phyloP scores from a whole-genome alignment of 2,888 invertebrate species.

The Achlya flavicornis region DNA sequence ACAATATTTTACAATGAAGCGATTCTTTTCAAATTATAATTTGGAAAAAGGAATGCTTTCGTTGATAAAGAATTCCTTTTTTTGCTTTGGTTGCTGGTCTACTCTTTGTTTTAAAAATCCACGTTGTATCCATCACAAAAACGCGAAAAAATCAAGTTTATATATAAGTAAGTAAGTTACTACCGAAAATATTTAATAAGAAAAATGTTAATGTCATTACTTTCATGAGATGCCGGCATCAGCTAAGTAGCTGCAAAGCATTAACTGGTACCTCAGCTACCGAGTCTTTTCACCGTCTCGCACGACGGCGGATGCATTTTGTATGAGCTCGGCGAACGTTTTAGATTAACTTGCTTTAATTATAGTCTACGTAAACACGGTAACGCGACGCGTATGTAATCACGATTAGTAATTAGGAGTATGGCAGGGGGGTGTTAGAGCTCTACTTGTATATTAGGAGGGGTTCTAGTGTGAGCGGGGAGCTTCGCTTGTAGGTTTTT shows the following conservation, averaged over 20 bases:
- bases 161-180: neutral
- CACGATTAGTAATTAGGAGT: conserved; percentile 78
- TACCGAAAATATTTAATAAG: neutral
- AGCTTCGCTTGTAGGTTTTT: conserved; percentile 8
- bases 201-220: conserved; percentile 6
- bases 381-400: conserved; percentile 66
- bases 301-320: conserved; percentile 65
- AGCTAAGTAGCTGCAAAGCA: conserved; percentile 37
- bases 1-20: too few relatives aligned
- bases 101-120: too few relatives aligned
- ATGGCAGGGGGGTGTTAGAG: conserved; percentile 32
- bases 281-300: conserved; percentile 31
- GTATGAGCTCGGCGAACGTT: conserved; percentile 70
- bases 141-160: too few relatives aligned
- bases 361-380: conserved; percentile 73
- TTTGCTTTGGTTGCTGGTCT: too few relatives aligned
- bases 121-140: too few relatives aligned
- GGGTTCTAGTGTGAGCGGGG: conserved; percentile 25
- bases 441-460: conserved; percentile 24
- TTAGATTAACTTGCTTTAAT: conserved; percentile 72
- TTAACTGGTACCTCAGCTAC: conserved; percentile 41
- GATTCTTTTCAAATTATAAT: too few relatives aligned
- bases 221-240: conserved; percentile 18
- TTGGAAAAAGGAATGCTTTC: too few relatives aligned
- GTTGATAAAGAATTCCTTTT: too few relatives aligned